Evolutionary conservation across 2,797 vertebrate genomes (phyloP).

Genomic region (Steatocranus sp.): DNA sequence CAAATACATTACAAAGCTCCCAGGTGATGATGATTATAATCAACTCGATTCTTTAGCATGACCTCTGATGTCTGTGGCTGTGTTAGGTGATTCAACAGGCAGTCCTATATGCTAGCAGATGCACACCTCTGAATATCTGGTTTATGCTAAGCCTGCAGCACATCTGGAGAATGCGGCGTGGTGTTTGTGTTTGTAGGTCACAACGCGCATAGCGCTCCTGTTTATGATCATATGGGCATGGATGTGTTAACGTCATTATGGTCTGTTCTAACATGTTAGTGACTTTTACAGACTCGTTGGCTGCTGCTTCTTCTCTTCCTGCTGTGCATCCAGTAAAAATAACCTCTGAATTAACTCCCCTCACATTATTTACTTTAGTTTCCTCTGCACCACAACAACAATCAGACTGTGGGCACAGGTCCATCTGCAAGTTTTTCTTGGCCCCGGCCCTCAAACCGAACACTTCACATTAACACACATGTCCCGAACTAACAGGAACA

Average conservation of each 20-base stretch:
- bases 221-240: not conserved
- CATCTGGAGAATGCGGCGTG: fast-evolving
- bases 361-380: not conserved
- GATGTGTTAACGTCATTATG: not conserved
- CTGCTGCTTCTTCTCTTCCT: not conserved
- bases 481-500: not conserved
- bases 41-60: not conserved
- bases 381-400: conserved; percentile 1
- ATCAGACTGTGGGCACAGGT: not conserved
- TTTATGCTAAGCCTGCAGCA: not conserved
- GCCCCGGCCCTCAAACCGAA: not conserved
- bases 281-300: not conserved
- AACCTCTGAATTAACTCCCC: not conserved
- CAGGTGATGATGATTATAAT: not conserved
- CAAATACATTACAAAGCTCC: not conserved
- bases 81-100: not conserved
- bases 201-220: fast-evolving
- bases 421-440: conserved; percentile 22
- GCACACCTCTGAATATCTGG: not conserved
- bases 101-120: not conserved
- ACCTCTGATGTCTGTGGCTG: not conserved
- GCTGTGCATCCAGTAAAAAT: not conserved
- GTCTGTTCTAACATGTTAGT: not conserved
- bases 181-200: not conserved
- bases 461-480: not conserved